Evolutionary conservation across 92 coral and sea anemone species (phyloP).

Genomic region (Epizoanthus illoricatus): DNA sequence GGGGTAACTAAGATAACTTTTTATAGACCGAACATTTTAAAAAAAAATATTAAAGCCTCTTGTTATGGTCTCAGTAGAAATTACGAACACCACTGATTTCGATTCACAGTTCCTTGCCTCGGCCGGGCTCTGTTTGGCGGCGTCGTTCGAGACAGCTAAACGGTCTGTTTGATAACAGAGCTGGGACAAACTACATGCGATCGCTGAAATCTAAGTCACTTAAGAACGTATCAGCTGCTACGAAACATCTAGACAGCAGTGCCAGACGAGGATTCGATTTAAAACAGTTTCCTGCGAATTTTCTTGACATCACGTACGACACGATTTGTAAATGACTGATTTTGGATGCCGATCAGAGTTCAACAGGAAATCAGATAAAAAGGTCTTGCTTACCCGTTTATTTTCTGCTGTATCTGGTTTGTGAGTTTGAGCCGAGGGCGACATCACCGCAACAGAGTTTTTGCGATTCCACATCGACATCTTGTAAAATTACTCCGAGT

Average conservation of each 20-base stretch:
- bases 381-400: slow-evolving; percentile 14
- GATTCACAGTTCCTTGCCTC: too few species aligned
- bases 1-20: too few species aligned
- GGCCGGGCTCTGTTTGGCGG: too few species aligned
- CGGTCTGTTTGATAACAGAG: background rate
- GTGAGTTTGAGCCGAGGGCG: slow-evolving; percentile 72
- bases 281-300: background rate
- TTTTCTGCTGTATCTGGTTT: slow-evolving; percentile 57
- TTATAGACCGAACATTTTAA: too few species aligned
- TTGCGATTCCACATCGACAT: slow-evolving; percentile 99
- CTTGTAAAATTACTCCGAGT: slow-evolving; percentile 38
- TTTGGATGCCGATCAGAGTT: slow-evolving; percentile 6
- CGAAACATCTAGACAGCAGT: background rate
- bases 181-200: background rate
- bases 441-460: slow-evolving; percentile 90
- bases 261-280: background rate
- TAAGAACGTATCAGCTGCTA: background rate
- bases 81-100: too few species aligned
- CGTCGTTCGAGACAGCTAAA: too few species aligned
- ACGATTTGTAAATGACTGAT: background rate
- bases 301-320: slow-evolving; percentile 3
- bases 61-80: too few species aligned
- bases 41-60: too few species aligned
- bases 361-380: slow-evolving; percentile 30
- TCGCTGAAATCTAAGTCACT: background rate